These are phyloP conservation scores for Chrysaora quinquecirrha DNA, from an alignment of 30 jellyfish, hydroid and myxozoan species.

Conservation along the genomic window DNA sequence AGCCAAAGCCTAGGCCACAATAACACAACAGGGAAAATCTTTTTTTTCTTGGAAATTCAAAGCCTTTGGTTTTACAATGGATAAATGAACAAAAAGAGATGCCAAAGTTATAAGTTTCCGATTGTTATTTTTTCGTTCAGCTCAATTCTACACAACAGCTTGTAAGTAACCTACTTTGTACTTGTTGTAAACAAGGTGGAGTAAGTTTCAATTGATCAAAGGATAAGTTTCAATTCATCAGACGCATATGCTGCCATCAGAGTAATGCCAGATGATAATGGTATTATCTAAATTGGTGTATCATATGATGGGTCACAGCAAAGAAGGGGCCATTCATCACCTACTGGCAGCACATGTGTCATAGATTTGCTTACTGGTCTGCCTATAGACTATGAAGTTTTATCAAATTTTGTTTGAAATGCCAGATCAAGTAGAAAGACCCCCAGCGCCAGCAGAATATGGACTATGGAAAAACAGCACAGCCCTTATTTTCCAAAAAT, in stretches of 20 bases:
- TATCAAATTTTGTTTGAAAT: conserved; percentile 3
- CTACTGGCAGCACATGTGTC: conserved; percentile 53
- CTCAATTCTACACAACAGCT: background rate
- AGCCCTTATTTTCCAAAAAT: background rate
- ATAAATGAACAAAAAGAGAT: background rate
- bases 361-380: conserved; percentile 56
- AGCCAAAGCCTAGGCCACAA: too few species aligned
- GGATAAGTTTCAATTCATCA: background rate
- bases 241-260: conserved; percentile 19
- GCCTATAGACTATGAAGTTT: conserved; percentile 21
- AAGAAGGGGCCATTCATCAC: conserved; percentile 59
- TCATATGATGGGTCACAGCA: conserved; percentile 67
- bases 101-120: background rate
- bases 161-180: conserved; percentile 16
- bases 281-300: conserved; percentile 23
- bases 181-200: conserved; percentile 10
- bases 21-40: too few species aligned
- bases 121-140: conserved; percentile 28
- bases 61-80: background rate
- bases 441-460: background rate
- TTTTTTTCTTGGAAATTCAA: background rate
- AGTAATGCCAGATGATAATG: background rate
- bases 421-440: background rate
- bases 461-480: background rate
- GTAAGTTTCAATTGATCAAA: background rate